Evolutionary conservation across 1,140 invertebrate species (phyloP), one percentile per base, ranked within the genome.

Genomic region (Halesus radiatus): DNA sequence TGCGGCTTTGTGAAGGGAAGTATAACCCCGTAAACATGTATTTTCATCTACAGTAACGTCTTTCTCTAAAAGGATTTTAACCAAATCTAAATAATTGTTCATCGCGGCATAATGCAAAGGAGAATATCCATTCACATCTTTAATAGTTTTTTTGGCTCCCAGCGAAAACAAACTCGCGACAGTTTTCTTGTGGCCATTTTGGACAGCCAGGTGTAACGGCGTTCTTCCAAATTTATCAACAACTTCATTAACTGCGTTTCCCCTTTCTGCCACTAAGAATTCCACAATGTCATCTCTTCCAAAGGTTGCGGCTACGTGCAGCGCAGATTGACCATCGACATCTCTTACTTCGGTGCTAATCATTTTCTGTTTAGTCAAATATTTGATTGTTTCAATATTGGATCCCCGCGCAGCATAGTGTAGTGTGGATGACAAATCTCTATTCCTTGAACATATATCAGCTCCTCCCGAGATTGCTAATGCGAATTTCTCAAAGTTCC

Each of bases 131-230:
- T 22, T 13, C n/a, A n/a, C n/a, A 62, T 62, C 60, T 23, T 62
- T 23, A 13, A 23, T 7, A 22, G 60, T 8, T 8, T 5, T 18
- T 23, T 23, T 62, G 15, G 60, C 60, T 5, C 20, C 60, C 13
- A 62, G 60, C 0, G 20, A 23, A 7, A 62, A 1, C 23, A 62
- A 62, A 8, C 6, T 23, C 26, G 10, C 22, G 26, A 62, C 60
- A 62, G 60, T 23, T 62, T 62, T 23, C 6, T 15, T 18, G 20
- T 62, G 60, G 26, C 60, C 60, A 62, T 62, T 62, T 16, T 62
- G 18, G 15, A 18, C 18, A 18, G 60, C 60, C 15, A 26, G 15
- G 23, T 62, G 60, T 62, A 62, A 62, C 20, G 60, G 60, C 22
- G 60, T 62, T 18, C 7, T 23, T 15, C 60, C 60, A 22, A 1